Percentiles rank a stretch among this genome's conserved stretches.
Evolutionary conservation across 2,797 vertebrate genomes (phyloP).

Genomic region (Caiman crocodilus): DNA sequence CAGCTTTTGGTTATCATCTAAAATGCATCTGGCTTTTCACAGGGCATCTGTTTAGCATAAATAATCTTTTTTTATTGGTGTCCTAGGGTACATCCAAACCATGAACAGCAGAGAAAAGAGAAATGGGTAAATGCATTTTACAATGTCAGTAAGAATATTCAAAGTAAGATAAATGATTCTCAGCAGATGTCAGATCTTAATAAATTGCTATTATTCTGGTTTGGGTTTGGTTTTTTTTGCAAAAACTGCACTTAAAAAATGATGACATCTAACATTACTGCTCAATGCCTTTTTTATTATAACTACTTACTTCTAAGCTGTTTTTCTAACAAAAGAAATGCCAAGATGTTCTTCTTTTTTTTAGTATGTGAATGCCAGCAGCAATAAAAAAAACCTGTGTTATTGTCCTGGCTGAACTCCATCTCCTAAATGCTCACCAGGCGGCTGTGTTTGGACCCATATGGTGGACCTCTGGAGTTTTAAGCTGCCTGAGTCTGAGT

Average conservation of each 20-base stretch:
- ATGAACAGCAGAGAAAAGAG: conserved; percentile 61
- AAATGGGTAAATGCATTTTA: conserved; percentile 64
- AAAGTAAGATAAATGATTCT: conserved; percentile 62
- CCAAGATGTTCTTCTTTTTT: background rate
- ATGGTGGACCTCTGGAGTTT: background rate
- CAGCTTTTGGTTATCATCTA: conserved; percentile 30
- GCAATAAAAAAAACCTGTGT: conserved; percentile 50
- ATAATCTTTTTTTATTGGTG: conserved; percentile 37
- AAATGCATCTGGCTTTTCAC: conserved; percentile 15
- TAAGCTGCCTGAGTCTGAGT: background rate
- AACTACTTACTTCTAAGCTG: conserved; percentile 67
- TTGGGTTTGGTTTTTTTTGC: conserved; percentile 1
- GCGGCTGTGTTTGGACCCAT: background rate
- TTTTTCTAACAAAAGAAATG: conserved; percentile 41
- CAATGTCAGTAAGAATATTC: conserved; percentile 59
- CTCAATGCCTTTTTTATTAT: conserved; percentile 42
- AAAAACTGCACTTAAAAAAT: conserved; percentile 63
- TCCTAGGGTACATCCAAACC: conserved; percentile 58
- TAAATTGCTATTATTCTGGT: conserved; percentile 70
- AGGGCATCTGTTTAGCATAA: conserved; percentile 58
- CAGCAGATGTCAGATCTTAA: conserved; percentile 64
- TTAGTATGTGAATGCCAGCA: conserved; percentile 43
- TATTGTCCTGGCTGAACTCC: conserved; percentile 28
- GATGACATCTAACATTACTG: conserved; percentile 53
- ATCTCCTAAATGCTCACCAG: background rate